Evolutionary conservation across 2,113 vertebrate species (phyloP).

Genomic region (Forbesichthys papilliferus): DNA sequence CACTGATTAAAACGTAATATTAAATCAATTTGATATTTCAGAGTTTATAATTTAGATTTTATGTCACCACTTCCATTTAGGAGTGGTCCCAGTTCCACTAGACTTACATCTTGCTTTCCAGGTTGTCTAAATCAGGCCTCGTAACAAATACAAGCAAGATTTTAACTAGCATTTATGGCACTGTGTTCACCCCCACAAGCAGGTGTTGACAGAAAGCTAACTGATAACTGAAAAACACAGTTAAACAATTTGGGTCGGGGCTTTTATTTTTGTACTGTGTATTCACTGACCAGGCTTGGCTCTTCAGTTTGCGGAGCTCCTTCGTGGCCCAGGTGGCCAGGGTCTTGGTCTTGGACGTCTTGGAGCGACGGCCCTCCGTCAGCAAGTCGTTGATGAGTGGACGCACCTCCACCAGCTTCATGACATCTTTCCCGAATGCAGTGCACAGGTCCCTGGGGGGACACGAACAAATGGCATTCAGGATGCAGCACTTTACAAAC

Average conservation of each 20-base stretch:
- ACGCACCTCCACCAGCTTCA: conserved; percentile 94
- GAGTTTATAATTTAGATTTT: no score
- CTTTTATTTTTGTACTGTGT: background rate
- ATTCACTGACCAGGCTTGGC: conserved; percentile 89
- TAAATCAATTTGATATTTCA: no score
- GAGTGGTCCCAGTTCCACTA: no score
- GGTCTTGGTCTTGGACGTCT: conserved; percentile 96
- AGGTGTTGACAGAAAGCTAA: background rate
- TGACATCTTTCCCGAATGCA: conserved; percentile 94
- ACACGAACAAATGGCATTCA: background rate
- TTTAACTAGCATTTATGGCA: no score
- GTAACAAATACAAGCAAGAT: no score
- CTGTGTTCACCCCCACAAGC: no score
- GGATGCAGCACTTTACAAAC: no score
- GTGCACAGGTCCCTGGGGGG: conserved; percentile 89
- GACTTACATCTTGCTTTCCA: no score
- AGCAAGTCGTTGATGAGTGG: conserved; percentile 96
- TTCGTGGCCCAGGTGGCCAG: conserved; percentile 98
- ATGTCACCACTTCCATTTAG: no score
- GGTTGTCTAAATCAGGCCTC: no score
- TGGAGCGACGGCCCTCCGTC: conserved; percentile 94
- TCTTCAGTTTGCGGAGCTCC: conserved; percentile 98
- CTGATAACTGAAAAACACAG: background rate
- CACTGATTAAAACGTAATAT: no score
- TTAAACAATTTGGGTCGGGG: background rate